These are phyloP conservation scores for Cenopis cana DNA, from an alignment of 2,888 invertebrate genomes.

Conservation along the genomic window DNA sequence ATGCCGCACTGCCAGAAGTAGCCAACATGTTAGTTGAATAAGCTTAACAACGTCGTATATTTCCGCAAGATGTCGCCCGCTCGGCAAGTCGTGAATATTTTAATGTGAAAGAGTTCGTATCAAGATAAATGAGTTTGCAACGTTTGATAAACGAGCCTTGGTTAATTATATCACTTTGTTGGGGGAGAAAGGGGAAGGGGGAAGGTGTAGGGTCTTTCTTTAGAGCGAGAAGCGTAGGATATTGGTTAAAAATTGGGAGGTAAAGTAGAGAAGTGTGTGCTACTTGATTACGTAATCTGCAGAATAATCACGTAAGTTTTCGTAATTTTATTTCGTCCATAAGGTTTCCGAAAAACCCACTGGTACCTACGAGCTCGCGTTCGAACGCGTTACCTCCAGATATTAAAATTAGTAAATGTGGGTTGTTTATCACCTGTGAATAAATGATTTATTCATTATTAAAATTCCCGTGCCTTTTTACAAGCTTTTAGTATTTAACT, in stretches of 20 bases:
- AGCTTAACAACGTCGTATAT: neutral
- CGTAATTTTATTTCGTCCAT: no score
- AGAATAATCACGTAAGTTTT: no score
- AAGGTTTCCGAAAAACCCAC: no score
- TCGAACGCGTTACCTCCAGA: no score
- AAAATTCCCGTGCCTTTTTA: no score
- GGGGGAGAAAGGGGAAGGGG: neutral
- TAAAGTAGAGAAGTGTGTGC: neutral
- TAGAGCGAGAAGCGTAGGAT: neutral
- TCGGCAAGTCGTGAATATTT: slow-evolving; percentile 21
- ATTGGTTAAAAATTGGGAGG: neutral
- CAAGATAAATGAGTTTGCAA: slow-evolving; percentile 40
- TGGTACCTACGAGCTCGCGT: no score
- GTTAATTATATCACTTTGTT: slow-evolving; percentile 37
- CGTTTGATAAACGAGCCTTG: slow-evolving; percentile 35
- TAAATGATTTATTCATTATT: no score
- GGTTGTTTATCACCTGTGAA: no score
- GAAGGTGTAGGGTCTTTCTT: neutral
- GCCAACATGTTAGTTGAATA: neutral
- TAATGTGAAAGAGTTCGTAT: slow-evolving; percentile 42
- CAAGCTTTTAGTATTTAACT: no score
- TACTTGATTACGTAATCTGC: no score
- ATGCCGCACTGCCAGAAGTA: no score
- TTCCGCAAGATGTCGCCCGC: slow-evolving; percentile 1
- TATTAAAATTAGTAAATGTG: no score